Base-by-base conservation (phyloP, 2,113 vertebrate species). In the Protobothrops flavoviridis region DNA sequence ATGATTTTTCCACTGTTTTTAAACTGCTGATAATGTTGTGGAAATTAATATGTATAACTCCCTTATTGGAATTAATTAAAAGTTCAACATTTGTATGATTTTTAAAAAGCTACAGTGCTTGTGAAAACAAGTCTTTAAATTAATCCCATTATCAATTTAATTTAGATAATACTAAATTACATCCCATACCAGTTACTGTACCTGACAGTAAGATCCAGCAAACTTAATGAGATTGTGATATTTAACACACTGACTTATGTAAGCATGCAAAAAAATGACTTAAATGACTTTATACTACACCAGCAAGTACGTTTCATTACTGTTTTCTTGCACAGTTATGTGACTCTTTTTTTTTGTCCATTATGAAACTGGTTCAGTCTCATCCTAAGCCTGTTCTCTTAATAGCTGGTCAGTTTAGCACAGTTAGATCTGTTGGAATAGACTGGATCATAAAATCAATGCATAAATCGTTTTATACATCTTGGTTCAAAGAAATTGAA, bases 21-120 rank as follows among this genome's bases (percentile, higher is more conserved):
- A 86, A 97, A 94, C 85, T 95, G 90, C 90, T 95, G 24, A 33
- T 91, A 88, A 45, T 85, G 55, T 91, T 95, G 45, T 95, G 57
- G 74, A 94, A 96, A 96, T 92, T 45, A 48, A 74, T 52, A 23
- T 85, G 6, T 59, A 8, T 91, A 93, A 95, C 90, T 61, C 11
- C 43, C 48, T 4, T 88, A 29, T 90, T 94, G 88, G 93, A 43
- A 87, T 90, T 8, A 17, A 91, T 56, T 93, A 92, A 85, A 88
- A 96, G 59, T 56, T 93, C 43, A 88, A 93, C 64, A 93, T 88
- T 81, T n/a, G 13, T 57, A 91, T 91, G n/a, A 85, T 91, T 87
- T 20, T 81, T 91, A 93, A 64, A 61, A 87, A n/a, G 56, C 74
- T 56, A 94, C 57, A 2, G 59, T 86, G 6, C 90, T 91, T 55